Evolutionary conservation across 2,113 vertebrate species (phyloP), one percentile per base, ranked within the genome.

Genomic region (Pelvicachromis taeniatus): DNA sequence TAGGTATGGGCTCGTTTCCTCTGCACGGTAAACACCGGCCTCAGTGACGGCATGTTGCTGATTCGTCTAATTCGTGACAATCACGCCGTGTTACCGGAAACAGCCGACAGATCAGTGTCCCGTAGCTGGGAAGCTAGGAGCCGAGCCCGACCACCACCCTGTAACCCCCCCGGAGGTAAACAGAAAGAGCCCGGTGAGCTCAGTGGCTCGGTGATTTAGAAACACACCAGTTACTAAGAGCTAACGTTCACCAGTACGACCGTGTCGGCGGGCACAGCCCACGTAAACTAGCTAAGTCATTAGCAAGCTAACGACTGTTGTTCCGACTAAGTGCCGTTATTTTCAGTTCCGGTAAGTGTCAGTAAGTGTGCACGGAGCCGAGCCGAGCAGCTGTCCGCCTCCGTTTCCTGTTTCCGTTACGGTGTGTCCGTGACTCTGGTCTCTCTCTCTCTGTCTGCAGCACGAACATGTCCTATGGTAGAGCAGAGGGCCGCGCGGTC

Each of bases 391-490:
- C 68, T 59, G 17, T 3, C 9, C 4, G 19, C 4, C 16, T 4
- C 23, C 3, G 38, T 33, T 48, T n/a, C 50, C n/a, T 29, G 19
- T 23, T 55, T 21, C 50, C 16, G 29, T 9, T 23, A 11, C 11
- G 40, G 45, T 21, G 13, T 63, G 55, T 31, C 6, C 9, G 3
- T 26, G 26, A 26, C 26, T 80, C 3, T 38, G 14, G 50, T 6
- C 29, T 6, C 16, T 19, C 29, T 50, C 33, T 10, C 17, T 82
- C 78, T 88, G 1, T 26, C 9, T 85, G 16, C 83, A 90, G 19
- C 29, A 65, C 84, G 82, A 77, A 87, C 81, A 96, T 96, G 96
- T 96, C 96, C 1, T 94, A 94, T 35, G 92, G 92, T 23, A 95
- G 95, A 90, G 85, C 94, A 84, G 95, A 96, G 31, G 91, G 87